Percentiles rank a stretch among this genome's conserved stretches.
phyloP scores from a whole-genome alignment of 2,113 vertebrate species.

The Sialia sialis region DNA sequence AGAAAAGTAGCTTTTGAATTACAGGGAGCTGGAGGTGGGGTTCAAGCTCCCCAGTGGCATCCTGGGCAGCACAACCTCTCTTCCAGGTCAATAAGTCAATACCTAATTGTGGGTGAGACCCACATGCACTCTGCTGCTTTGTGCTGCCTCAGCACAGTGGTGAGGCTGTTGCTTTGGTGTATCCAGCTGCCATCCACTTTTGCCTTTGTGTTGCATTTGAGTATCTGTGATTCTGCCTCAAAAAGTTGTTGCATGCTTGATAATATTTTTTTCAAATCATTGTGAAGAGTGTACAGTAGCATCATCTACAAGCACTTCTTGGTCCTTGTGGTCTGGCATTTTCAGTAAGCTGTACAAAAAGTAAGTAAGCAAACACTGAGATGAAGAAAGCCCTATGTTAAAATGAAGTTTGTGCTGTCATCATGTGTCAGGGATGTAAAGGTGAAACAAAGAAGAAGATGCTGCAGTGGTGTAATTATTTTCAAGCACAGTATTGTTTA shows the following conservation, averaged over 20 bases:
- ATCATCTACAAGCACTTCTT: background rate
- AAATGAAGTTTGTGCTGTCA: background rate
- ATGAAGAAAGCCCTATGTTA: background rate
- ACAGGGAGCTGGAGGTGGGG: background rate
- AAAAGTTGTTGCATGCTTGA: background rate
- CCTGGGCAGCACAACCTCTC: background rate
- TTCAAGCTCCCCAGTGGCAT: accelerated
- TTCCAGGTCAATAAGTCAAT: background rate
- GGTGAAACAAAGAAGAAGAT: background rate
- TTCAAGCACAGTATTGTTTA: background rate
- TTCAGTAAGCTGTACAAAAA: background rate
- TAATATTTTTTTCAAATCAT: background rate
- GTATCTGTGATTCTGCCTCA: background rate
- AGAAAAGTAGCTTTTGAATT: background rate
- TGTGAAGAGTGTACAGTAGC: background rate
- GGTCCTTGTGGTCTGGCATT: background rate
- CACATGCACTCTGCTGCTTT: background rate
- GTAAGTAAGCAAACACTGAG: background rate
- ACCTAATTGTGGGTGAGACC: background rate
- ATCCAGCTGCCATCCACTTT: background rate
- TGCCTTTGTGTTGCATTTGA: background rate
- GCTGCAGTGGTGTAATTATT: background rate
- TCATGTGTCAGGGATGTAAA: background rate
- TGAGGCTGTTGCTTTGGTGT: accelerated
- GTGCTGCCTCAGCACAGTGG: background rate